A percentile compares a stretch with the other conserved stretches of the same genome.
Evolutionary conservation across 2,888 invertebrate species (phyloP).

Genomic region (Lypha dubia): DNA sequence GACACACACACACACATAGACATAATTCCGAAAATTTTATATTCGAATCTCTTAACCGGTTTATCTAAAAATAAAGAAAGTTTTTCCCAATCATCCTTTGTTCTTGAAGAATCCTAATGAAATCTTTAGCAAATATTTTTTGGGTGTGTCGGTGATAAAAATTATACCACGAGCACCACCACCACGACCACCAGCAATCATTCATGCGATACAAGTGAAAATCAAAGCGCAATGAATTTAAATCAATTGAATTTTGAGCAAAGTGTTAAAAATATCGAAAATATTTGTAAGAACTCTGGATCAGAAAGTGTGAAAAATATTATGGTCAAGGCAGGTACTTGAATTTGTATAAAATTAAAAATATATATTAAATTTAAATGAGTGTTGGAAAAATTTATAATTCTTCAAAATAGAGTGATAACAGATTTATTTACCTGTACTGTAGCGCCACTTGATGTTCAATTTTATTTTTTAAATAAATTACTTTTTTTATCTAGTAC

Average conservation of each 20-base stretch:
- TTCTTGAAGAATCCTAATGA: conserved; percentile 41
- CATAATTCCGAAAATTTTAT: not conserved
- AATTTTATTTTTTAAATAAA: not conserved
- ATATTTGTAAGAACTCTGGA: conserved; percentile 47
- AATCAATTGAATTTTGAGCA: conserved; percentile 6
- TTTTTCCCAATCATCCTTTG: conserved; percentile 26
- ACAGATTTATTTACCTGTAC: not conserved
- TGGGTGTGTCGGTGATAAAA: conserved; percentile 51
- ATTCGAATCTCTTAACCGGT: conserved; percentile 3
- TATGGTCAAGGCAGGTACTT: conserved; percentile 74
- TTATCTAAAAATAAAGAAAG: conserved; percentile 10
- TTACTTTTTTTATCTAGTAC: not conserved
- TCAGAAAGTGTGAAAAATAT: conserved; percentile 70
- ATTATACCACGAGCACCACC: too few species aligned
- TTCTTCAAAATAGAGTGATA: not conserved
- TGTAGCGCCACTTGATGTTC: not conserved
- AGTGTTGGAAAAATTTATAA: not conserved
- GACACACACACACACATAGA: not conserved
- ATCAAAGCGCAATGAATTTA: not conserved
- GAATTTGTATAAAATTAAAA: not conserved
- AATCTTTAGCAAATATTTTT: conserved; percentile 59
- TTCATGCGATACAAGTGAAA: conserved; percentile 19
- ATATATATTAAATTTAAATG: not conserved
- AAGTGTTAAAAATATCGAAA: conserved; percentile 39
- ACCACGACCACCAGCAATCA: too few species aligned